A percentile compares a stretch with the other conserved stretches of the same genome.
Evolutionary conservation across 2,888 invertebrate genomes (phyloP).

Genomic region (Lasioglossum calceatum): DNA sequence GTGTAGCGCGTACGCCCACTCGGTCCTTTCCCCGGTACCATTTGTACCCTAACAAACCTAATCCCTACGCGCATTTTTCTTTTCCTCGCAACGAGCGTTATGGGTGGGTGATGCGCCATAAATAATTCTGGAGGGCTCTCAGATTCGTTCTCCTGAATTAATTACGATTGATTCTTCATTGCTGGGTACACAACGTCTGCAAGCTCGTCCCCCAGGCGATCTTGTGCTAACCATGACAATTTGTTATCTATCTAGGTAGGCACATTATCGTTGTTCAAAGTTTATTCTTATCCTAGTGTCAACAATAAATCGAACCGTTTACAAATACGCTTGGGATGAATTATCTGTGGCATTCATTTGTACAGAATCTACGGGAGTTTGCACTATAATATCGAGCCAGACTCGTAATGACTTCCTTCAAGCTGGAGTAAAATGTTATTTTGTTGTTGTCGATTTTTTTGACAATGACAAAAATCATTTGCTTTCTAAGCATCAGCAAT

Average conservation of each 20-base stretch:
- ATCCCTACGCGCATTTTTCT: neutral
- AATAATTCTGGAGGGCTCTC: slow-evolving; percentile 25
- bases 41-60: neutral
- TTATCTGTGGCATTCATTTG: too few relatives aligned
- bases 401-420: too few relatives aligned
- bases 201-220: neutral
- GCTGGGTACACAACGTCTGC: neutral
- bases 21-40: neutral
- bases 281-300: neutral
- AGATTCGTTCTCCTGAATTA: slow-evolving; percentile 31
- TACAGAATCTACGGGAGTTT: too few relatives aligned
- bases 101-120: slow-evolving; percentile 19
- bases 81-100: neutral
- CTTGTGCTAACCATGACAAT: neutral
- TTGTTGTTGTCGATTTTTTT: too few relatives aligned
- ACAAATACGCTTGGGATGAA: neutral
- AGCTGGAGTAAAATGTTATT: too few relatives aligned
- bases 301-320: neutral
- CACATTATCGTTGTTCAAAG: neutral
- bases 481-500: too few relatives aligned
- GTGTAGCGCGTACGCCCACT: slow-evolving; percentile 29
- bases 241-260: neutral
- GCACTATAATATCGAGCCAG: too few relatives aligned
- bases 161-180: slow-evolving; percentile 25
- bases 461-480: too few relatives aligned